Base-by-base conservation (phyloP, 1,140 invertebrate genomes). In the Meteorus sp. region DNA sequence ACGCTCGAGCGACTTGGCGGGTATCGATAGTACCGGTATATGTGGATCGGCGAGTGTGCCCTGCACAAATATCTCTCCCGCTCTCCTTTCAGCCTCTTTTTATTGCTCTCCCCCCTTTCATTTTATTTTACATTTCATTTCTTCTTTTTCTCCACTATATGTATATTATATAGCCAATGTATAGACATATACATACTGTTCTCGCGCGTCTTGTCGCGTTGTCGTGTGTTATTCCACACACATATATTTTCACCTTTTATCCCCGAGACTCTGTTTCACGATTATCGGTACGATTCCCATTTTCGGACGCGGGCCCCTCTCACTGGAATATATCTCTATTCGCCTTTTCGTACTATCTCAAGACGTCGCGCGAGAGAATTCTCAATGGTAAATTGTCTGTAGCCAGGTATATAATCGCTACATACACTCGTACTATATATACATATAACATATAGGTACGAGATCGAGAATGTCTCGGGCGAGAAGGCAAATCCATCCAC, bases 1-100 rank as follows among this genome's bases (percentile, higher is more conserved):
- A 35, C 44, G 13, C 22, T 37, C 25, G 55, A 56, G 55, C 55
- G 43, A 56, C 29, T 47, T 48, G 13, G 11, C 31, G 19, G 13
- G 39, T 51, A 51, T 51, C 47, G 56, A 58, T 58, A 58, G 47
- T 56, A 48, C 55, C 47, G 47, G 56, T 58, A 56, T n/a, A n/a
- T 56, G 55, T 58, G 56, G 56, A 58, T 58, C 56, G 56, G 35
- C 43, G 55, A 56, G 54, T 51, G 55, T 44, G 41, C 31, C 22
- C 35, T n/a, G 54, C 45, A 58, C 56, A 58, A 48, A 58, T 51
- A 58, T 58, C 47, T 58, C 47, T 41, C 20, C 25, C 29, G 13
- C 50, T 57, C 43, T 29, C 9, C 15, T 51, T 43, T 41, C 13
- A 35, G 17, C 2, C 15, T 13, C 43, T 48, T 48, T 47, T 54